Evolutionary conservation across 2,113 vertebrate species (phyloP).

Genomic region (Cyphomyrus plagiostoma): DNA sequence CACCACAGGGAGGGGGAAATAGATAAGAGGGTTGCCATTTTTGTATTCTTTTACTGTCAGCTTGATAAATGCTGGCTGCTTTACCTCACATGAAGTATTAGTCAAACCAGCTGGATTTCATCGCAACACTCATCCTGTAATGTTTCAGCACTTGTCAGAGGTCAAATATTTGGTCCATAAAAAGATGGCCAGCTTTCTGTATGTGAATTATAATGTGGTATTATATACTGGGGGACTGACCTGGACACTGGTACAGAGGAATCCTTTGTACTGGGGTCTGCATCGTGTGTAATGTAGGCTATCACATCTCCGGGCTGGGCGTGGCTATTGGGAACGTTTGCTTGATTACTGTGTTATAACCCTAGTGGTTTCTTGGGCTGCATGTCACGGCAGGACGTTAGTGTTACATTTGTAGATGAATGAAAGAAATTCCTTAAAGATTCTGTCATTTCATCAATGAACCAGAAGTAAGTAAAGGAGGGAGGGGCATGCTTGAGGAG

Average conservation of each 20-base stretch:
- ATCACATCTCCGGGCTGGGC: background rate
- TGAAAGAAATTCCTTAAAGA: background rate
- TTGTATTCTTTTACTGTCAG: conserved; percentile 32
- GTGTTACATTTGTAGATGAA: background rate
- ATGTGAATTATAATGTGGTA: conserved; percentile 10
- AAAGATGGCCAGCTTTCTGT: background rate
- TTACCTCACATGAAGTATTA: conserved; percentile 33
- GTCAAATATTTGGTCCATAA: conserved; percentile 24
- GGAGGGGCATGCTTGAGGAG: background rate
- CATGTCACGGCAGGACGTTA: background rate
- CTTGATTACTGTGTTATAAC: background rate
- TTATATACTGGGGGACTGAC: conserved; percentile 18
- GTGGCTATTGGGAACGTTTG: background rate
- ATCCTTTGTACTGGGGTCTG: background rate
- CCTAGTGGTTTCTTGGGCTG: background rate
- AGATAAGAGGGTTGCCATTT: conserved; percentile 24
- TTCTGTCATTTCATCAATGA: background rate
- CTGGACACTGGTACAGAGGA: background rate
- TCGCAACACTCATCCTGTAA: conserved; percentile 31
- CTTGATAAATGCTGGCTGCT: conserved; percentile 28
- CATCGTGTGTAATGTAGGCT: background rate
- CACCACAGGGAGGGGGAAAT: conserved; percentile 13
- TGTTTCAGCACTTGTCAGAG: conserved; percentile 21
- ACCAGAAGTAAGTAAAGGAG: background rate
- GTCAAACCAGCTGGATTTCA: conserved; percentile 33